Conservation (phyloP, 2,797 vertebrate species). For the Myioborus melanocephalus region DNA sequence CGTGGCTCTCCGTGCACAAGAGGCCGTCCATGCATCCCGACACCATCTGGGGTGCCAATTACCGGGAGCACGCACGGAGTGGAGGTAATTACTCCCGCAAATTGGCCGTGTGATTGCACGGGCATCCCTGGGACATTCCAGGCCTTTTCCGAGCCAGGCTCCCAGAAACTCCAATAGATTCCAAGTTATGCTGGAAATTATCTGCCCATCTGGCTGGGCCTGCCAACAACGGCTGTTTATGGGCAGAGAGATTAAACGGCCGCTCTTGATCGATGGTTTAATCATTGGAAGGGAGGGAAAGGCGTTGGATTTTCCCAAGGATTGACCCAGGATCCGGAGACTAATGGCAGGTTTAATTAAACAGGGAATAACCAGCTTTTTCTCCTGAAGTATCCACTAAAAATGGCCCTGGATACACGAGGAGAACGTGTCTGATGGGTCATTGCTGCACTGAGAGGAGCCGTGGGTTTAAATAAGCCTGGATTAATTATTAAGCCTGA, state of each 20-base stretch:
- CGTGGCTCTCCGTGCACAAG: not conserved
- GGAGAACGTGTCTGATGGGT: not conserved
- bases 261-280: slow-evolving; percentile 23
- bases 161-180: not conserved
- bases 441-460: not conserved
- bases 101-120: slow-evolving; percentile 50
- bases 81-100: slow-evolving; percentile 7
- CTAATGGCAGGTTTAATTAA: not conserved
- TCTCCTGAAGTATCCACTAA: not conserved
- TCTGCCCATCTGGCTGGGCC: not conserved
- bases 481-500: not conserved
- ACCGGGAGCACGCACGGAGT: not conserved
- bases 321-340: not conserved
- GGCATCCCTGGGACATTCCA: not conserved
- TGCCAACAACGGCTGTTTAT: not conserved
- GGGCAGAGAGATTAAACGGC: not conserved
- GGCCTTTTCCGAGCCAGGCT: not conserved
- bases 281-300: slow-evolving; percentile 10
- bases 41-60: slow-evolving; percentile 31
- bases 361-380: not conserved
- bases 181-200: not conserved
- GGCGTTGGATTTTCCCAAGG: not conserved
- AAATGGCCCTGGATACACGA: not conserved
- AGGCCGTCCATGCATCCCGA: not conserved
- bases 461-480: not conserved